phyloP scores from a whole-genome alignment of 1,140 invertebrate genomes.

The Agrypnia vestita region DNA sequence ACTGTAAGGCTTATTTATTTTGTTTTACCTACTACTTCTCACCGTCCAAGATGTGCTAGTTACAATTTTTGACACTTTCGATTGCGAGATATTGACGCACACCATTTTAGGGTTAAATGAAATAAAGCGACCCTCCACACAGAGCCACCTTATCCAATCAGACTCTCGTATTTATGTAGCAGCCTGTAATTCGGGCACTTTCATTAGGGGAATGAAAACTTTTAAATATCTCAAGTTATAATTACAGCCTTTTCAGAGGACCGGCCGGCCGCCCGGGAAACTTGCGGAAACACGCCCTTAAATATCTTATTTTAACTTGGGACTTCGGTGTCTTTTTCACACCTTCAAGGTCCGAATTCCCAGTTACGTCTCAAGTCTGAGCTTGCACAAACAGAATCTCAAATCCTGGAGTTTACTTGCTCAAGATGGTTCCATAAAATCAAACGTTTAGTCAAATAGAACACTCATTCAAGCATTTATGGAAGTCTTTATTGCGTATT shows the following conservation, averaged over 20 bases:
- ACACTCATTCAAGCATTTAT: too few species aligned
- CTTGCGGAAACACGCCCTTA: slow-evolving; percentile 1
- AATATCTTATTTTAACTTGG: slow-evolving; percentile 21
- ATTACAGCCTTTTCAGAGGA: slow-evolving; percentile 33
- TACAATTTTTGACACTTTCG: too few species aligned
- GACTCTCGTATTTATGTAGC: slow-evolving; percentile 23
- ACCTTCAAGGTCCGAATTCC: neutral
- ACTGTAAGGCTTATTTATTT: too few species aligned
- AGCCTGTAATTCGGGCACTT: slow-evolving; percentile 9
- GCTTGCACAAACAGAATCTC: too few species aligned
- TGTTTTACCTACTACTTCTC: too few species aligned
- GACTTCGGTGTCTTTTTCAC: neutral
- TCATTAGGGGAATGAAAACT: slow-evolving; percentile 32
- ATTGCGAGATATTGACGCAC: too few species aligned
- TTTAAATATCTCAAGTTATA: slow-evolving; percentile 43
- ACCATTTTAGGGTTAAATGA: slow-evolving; percentile 9
- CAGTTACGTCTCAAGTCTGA: too few species aligned
- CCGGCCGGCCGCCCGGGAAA: neutral
- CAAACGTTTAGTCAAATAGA: too few species aligned
- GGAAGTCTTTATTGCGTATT: too few species aligned
- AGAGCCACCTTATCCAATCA: slow-evolving; percentile 47
- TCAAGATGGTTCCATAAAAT: too few species aligned
- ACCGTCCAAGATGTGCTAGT: too few species aligned
- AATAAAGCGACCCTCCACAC: slow-evolving; percentile 38
- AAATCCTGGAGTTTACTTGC: too few species aligned